A percentile compares a stretch with the other conserved stretches of the same genome.
These are phyloP conservation scores for Diarsia dahlii DNA, from an alignment of 2,888 invertebrate species.

Conservation along the genomic window DNA sequence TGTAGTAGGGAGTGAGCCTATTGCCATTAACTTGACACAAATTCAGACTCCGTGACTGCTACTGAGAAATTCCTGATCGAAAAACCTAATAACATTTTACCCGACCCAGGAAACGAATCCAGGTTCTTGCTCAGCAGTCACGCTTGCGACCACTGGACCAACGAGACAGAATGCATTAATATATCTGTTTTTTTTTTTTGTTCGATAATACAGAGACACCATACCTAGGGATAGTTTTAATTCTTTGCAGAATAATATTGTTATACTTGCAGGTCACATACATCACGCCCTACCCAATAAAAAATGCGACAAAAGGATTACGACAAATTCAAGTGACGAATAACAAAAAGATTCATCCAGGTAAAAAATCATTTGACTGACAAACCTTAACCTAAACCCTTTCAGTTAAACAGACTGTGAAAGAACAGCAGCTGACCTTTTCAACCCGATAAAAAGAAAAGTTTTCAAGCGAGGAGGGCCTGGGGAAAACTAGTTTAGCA, in stretches of 20 bases:
- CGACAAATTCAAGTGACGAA: slow-evolving; percentile 6
- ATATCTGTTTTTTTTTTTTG: no score
- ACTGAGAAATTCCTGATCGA: no score
- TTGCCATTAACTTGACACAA: no score
- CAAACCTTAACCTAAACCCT: not conserved
- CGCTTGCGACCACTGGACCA: no score
- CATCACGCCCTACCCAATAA: not conserved
- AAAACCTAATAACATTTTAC: no score
- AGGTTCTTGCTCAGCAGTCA: no score
- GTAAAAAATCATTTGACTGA: not conserved
- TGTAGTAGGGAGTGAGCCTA: no score
- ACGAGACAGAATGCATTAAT: no score
- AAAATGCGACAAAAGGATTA: not conserved
- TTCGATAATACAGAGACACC: no score
- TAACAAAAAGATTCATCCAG: slow-evolving; percentile 5
- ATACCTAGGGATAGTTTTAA: not conserved
- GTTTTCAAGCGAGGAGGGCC: not conserved
- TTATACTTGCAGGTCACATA: slow-evolving; percentile 7
- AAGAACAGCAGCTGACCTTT: not conserved
- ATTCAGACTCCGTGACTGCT: no score
- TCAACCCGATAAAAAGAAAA: not conserved
- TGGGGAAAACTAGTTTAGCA: slow-evolving; percentile 19
- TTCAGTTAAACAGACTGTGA: slow-evolving; percentile 4
- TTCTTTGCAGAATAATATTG: not conserved
- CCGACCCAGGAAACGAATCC: no score